Base-by-base conservation (phyloP, 2,888 invertebrate genomes). In the Congeria kusceri region DNA sequence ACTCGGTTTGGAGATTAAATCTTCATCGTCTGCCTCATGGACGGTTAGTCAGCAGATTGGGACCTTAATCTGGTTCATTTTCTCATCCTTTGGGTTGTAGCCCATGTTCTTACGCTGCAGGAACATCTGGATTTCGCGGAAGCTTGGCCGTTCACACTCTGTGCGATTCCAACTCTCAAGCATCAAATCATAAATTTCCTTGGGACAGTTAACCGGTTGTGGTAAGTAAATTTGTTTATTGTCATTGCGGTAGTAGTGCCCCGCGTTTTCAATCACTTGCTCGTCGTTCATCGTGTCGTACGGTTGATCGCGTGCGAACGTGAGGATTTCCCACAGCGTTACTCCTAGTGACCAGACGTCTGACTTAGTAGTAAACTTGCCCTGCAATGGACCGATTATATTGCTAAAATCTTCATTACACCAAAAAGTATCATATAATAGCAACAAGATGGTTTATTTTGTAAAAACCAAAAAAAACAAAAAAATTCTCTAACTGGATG, bases 291-390 rank as follows among this genome's bases (percentile, higher is more conserved):
- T 93, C 73, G 96, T 95, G 71, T 96, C 96, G 93, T 96, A 97
- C 0, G 98, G 98, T 74, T 96, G 95, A 66, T 96, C 95, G 61
- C 96, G 95, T 86, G 97, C 96, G 69, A 96, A 94, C 18, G 96
- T 96, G 89, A 97, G 95, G 76, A 98, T 96, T 94, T 98, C 98
- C 96, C 97, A 97, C 63, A 98, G 94, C 0, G 97, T 97, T 27
- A 98, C 96, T 0, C 96, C 98, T 93, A 97, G 97, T n/a, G 97
- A 96, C 97, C 98, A 98, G 0, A 97, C 97, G 93, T 98, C 98
- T 91, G 96, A 96, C 93, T 96, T 96, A 63, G 96, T 96, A 44
- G 96, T 97, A 93, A 97, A 97, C 93, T 96, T 96, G 68, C 96
- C 96, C 97, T 98, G 94, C 56, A 94, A 93, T 23, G 20, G 59